Base-by-base conservation (phyloP, 2,797 vertebrate species). In the Rhinatrema bivittatum region DNA sequence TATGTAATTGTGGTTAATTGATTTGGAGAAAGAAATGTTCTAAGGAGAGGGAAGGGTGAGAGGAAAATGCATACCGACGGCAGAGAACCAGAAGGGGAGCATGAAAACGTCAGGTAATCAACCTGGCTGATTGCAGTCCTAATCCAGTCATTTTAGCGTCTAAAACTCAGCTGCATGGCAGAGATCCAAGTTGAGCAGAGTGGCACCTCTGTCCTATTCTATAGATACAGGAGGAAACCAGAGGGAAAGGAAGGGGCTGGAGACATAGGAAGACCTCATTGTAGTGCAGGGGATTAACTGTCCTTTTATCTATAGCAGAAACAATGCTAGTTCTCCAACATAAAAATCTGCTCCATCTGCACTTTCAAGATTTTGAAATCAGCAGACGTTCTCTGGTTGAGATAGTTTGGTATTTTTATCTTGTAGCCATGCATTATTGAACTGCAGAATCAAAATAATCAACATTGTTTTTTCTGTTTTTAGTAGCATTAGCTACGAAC, bases 181-280 rank as follows among this genome's bases (percentile, higher is more conserved):
- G 36, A 65, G 60, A 62, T 62, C n/a, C 32, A 51, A 52, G 50
- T 68, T 63, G 43, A 60, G 50, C 60, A 40, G 48, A 50, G 17
- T 70, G 61, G 46, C 48, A 61, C 52, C 46, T 65, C 39, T 53
- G 28, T 61, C 69, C 46, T 46, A 42, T 72, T 64, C 60, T 69
- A 46, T 31, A 39, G 32, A 40, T 69, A 5, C 53, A 54, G 72
- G 63, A 49, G 72, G 65, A 57, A 63, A 39, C 53, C 60, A 53
- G 23, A 45, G 48, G 29, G 68, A 57, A 50, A 59, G 32, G 50
- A 57, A 49, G 29, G 42, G 53, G 41, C 53, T 50, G 48, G 37
- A 69, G 57, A 56, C 31, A 32, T 7, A 38, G 51, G 30, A 60
- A 58, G 46, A 48, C 15, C 39, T 43, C 9, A 32, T 25, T 53